phyloP scores from a whole-genome alignment of 2,113 vertebrate species.

The Thunnus maccoyii region DNA sequence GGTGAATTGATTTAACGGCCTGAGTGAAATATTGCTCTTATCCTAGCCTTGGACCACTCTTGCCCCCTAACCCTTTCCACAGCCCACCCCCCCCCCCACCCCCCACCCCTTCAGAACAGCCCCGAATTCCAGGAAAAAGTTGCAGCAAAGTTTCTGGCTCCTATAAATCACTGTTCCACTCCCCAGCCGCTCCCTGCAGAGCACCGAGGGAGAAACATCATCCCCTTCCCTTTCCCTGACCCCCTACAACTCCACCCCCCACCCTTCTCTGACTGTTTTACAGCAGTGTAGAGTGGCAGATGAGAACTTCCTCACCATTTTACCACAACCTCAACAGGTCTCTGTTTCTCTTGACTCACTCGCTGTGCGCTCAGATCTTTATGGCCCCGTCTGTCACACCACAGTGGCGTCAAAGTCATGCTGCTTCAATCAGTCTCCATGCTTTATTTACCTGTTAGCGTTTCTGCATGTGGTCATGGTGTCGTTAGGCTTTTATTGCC shows the following conservation, averaged over 20 bases:
- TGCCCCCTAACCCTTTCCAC: constrained; percentile 57
- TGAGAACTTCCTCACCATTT: constrained; percentile 65
- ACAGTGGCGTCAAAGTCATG: constrained; percentile 70
- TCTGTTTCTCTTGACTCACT: constrained; percentile 54
- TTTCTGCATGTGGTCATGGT: constrained; percentile 61
- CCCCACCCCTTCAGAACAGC: constrained; percentile 35
- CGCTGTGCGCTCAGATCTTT: constrained; percentile 72
- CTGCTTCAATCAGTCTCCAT: constrained; percentile 64
- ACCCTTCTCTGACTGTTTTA: constrained; percentile 23
- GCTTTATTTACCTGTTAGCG: constrained; percentile 70
- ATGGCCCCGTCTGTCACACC: constrained; percentile 67
- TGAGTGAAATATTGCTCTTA: constrained; percentile 76
- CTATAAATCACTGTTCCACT: constrained; percentile 81
- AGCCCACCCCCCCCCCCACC: neutral
- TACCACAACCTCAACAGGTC: constrained; percentile 61
- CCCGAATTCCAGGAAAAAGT: constrained; percentile 80
- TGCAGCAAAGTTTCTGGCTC: constrained; percentile 69
- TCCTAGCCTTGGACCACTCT: constrained; percentile 59
- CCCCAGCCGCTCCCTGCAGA: constrained; percentile 65
- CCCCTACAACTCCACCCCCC: constrained; percentile 52
- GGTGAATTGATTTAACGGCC: constrained; percentile 74
- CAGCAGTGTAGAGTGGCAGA: constrained; percentile 41
- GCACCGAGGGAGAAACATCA: constrained; percentile 69
- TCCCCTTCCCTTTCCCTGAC: constrained; percentile 54
- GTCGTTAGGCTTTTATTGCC: constrained; percentile 73